Evolutionary conservation across 2,888 invertebrate species (phyloP).

Genomic region (Merodon equestris): DNA sequence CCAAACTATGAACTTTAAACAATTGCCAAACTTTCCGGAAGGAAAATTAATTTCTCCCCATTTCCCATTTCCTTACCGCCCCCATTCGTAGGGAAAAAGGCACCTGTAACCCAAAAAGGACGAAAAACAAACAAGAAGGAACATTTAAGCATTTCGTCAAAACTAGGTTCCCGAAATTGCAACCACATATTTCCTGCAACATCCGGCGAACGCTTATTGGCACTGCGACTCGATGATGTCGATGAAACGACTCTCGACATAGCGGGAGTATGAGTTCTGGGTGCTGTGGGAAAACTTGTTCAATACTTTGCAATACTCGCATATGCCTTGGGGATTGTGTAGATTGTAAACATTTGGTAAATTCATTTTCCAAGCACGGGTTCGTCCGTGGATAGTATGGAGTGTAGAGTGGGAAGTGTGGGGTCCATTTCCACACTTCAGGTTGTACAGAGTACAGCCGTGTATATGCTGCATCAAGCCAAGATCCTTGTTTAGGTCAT

Average conservation of each 20-base stretch:
- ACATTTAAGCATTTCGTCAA: slow-evolving; percentile 39
- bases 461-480: too few species aligned
- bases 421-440: too few species aligned
- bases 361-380: slow-evolving; percentile 24
- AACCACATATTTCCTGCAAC: slow-evolving; percentile 63
- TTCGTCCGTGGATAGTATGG: not conserved
- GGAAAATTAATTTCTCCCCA: slow-evolving; percentile 10
- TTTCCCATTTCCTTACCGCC: too few species aligned
- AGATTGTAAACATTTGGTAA: slow-evolving; percentile 38
- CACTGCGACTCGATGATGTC: not conserved
- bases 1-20: slow-evolving; percentile 19
- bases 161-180: slow-evolving; percentile 56
- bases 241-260: not conserved
- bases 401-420: not conserved
- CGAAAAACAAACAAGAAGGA: slow-evolving; percentile 1
- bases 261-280: not conserved
- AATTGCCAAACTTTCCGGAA: slow-evolving; percentile 21
- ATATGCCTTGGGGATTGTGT: slow-evolving; percentile 12
- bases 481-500: slow-evolving; percentile 24
- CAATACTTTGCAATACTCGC: slow-evolving; percentile 46
- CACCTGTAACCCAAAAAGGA: slow-evolving; percentile 25
- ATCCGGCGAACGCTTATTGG: slow-evolving; percentile 40
- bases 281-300: slow-evolving; percentile 51
- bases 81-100: not conserved
- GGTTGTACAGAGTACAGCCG: too few species aligned